Percentiles rank a stretch among this genome's conserved stretches.
phyloP scores from a whole-genome alignment of 37 sponge, comb jelly and placozoan genomes.

The Diacarnus erythraeanus region DNA sequence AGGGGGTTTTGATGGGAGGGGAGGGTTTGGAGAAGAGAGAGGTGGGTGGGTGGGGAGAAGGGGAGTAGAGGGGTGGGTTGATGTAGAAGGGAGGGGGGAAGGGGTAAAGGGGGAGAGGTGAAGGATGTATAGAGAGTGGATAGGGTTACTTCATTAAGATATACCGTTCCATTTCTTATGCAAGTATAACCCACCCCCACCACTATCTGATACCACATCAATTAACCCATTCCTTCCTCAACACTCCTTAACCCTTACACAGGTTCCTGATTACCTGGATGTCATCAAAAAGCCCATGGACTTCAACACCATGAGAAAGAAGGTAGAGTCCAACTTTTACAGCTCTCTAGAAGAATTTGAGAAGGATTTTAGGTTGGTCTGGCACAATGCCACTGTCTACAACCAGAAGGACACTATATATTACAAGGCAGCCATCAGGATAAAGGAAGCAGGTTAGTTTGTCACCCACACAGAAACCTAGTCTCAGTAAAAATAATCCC shows the following conservation, averaged over 20 bases:
- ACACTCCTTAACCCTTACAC: neutral
- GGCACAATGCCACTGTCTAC: conserved; percentile 91
- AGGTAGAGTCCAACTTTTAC: conserved; percentile 77
- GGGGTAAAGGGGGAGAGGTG: neutral
- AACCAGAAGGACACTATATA: conserved; percentile 90
- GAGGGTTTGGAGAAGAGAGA: too few relatives aligned
- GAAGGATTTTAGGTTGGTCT: conserved; percentile 83
- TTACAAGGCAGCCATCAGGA: conserved; percentile 82
- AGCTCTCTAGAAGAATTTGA: conserved; percentile 81
- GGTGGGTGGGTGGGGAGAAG: too few relatives aligned
- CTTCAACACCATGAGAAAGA: conserved; percentile 81
- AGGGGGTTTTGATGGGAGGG: too few relatives aligned
- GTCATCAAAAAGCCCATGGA: conserved; percentile 96
- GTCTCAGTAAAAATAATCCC: too few relatives aligned
- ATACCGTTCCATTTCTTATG: neutral
- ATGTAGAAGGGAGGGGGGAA: neutral
- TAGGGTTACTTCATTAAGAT: neutral
- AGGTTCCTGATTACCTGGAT: conserved; percentile 94
- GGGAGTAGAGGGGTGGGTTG: too few relatives aligned
- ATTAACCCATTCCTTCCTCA: neutral
- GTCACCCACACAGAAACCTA: too few relatives aligned
- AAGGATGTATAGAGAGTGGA: neutral
- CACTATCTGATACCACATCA: neutral
- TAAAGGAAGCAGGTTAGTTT: conserved; percentile 74
- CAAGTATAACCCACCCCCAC: neutral